phyloP scores from a whole-genome alignment of 2,113 vertebrate genomes.

The Perca fluviatilis region DNA sequence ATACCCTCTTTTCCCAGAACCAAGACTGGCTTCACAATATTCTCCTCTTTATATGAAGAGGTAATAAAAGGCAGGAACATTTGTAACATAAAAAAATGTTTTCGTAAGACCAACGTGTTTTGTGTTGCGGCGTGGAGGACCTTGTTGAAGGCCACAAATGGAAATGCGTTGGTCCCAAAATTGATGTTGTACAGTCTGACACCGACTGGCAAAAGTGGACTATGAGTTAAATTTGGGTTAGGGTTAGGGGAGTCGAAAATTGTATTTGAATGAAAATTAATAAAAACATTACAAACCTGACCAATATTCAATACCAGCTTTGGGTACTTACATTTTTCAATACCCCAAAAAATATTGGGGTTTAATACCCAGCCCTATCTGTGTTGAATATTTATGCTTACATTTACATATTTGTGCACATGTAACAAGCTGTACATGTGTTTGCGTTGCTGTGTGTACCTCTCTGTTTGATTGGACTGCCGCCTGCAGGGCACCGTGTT shows the following conservation, averaged over 20 bases:
- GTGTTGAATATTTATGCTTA: not conserved
- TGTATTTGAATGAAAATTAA: too few species aligned
- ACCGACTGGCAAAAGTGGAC: not conserved
- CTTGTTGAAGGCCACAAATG: not conserved
- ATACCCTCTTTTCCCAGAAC: not conserved
- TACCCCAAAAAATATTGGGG: not conserved
- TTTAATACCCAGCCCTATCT: not conserved
- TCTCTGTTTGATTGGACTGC: slow-evolving; percentile 91
- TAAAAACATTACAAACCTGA: not conserved
- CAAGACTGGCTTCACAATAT: not conserved
- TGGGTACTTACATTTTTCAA: not conserved
- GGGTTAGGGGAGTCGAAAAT: too few species aligned
- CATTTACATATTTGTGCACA: not conserved
- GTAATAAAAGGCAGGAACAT: not conserved
- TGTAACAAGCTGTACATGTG: not conserved
- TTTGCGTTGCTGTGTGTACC: slow-evolving; percentile 77
- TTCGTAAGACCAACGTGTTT: too few species aligned
- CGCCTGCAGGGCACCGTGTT: slow-evolving; percentile 97
- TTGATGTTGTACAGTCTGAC: not conserved
- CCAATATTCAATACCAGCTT: not conserved
- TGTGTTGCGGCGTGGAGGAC: not conserved
- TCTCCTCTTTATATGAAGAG: not conserved
- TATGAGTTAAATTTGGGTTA: not conserved
- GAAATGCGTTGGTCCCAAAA: not conserved
- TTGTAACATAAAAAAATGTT: not conserved